phyloP scores from a whole-genome alignment of 2,888 invertebrate species.

The Leptinotarsa peninsularis region DNA sequence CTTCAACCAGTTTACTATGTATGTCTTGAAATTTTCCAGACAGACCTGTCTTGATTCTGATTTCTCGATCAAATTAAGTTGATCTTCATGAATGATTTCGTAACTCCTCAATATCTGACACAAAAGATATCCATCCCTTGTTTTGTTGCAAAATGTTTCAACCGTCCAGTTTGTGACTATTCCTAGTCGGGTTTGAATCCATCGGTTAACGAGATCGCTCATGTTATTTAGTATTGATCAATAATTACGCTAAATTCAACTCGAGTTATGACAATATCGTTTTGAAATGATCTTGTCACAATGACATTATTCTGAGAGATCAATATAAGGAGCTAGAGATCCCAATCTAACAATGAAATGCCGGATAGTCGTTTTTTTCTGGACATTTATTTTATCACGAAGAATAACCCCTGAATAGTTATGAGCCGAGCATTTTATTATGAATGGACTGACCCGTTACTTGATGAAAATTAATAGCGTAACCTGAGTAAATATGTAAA shows the following conservation, averaged over 20 bases:
- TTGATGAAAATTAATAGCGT: too few species aligned
- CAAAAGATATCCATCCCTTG: slow-evolving; percentile 72
- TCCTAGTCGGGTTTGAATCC: slow-evolving; percentile 72
- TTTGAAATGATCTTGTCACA: neutral
- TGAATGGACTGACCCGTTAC: too few species aligned
- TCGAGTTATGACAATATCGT: neutral
- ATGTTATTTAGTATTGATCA: slow-evolving; percentile 57
- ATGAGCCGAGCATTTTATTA: too few species aligned
- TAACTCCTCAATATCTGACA: slow-evolving; percentile 71
- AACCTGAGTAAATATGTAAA: too few species aligned
- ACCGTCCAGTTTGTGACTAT: slow-evolving; percentile 69
- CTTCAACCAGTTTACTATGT: slow-evolving; percentile 69
- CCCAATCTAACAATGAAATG: too few species aligned
- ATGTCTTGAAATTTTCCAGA: slow-evolving; percentile 67
- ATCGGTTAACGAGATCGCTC: slow-evolving; percentile 72
- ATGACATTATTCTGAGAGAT: neutral
- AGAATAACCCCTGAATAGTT: too few species aligned
- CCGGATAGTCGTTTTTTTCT: too few species aligned
- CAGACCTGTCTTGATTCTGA: slow-evolving; percentile 53
- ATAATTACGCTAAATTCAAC: neutral
- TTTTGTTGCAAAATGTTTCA: slow-evolving; percentile 69
- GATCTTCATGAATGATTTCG: slow-evolving; percentile 71
- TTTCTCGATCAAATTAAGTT: slow-evolving; percentile 67
- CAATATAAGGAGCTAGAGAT: neutral
- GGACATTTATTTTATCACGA: too few species aligned